Percentiles rank a stretch among this genome's conserved stretches.
Evolutionary conservation across 1,140 invertebrate species (phyloP).

Genomic region (Halyomorpha halys): DNA sequence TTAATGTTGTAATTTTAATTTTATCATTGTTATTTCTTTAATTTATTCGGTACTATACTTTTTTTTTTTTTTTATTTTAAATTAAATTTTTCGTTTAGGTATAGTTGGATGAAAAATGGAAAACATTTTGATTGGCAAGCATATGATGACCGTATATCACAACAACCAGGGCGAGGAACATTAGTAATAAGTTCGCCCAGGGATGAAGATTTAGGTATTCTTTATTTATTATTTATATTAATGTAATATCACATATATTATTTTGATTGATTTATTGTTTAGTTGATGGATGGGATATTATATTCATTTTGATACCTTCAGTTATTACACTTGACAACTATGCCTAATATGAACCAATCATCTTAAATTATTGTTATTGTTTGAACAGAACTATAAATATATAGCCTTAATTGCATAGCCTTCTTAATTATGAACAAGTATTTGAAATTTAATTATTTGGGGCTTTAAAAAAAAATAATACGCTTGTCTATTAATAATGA

Average conservation of each 20-base stretch:
- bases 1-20: neutral
- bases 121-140: constrained; percentile 79
- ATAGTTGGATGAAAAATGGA: constrained; percentile 93
- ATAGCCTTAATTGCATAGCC: no score
- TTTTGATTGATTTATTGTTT: no score
- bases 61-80: constrained; percentile 3
- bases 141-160: constrained; percentile 86
- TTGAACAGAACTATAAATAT: neutral
- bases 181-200: constrained; percentile 77
- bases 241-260: no score
- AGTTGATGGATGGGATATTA: no score
- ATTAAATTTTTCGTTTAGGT: constrained; percentile 47
- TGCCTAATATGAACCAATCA: no score
- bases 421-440: no score
- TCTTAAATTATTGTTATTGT: no score
- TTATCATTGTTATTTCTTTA: neutral
- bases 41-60: neutral
- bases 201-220: constrained; percentile 73
- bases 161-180: constrained; percentile 83
- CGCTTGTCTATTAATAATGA: no score
- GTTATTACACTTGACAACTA: no score
- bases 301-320: no score
- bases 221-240: neutral
- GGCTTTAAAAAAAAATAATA: no score
- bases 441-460: no score